Evolutionary conservation across 1,140 invertebrate species (phyloP).

Genomic region (Hylaeus anthracinus): DNA sequence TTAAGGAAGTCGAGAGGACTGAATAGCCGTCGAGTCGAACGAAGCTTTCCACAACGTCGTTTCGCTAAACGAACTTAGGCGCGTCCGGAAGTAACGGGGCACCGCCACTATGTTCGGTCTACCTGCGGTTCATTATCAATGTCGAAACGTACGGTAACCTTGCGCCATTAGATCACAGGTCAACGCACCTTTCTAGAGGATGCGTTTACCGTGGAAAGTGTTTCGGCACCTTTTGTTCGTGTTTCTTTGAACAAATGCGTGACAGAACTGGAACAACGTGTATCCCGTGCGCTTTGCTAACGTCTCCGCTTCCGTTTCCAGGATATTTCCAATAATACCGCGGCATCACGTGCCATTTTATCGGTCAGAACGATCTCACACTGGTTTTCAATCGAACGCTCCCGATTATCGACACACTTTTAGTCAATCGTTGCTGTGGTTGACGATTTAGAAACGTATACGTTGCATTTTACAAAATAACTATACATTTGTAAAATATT

Average conservation of each 20-base stretch:
- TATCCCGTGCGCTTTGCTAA: neutral
- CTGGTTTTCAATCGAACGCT: no score
- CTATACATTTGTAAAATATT: no score
- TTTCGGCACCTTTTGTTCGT: neutral
- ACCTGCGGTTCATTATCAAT: slow-evolving; percentile 60
- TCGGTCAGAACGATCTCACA: no score
- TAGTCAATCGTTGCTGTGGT: no score
- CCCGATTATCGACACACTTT: no score
- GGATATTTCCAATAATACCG: neutral
- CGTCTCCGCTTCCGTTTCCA: slow-evolving; percentile 11
- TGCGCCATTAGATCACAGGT: slow-evolving; percentile 34
- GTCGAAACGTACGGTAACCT: slow-evolving; percentile 42
- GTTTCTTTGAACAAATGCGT: slow-evolving; percentile 3
- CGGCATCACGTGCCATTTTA: neutral
- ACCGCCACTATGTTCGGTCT: slow-evolving; percentile 33
- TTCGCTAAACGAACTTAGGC: slow-evolving; percentile 40
- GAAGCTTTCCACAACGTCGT: neutral
- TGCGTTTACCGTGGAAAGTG: neutral
- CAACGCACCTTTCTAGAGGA: slow-evolving; percentile 47
- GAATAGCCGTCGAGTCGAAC: neutral
- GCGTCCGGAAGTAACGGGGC: slow-evolving; percentile 49
- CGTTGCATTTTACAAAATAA: no score
- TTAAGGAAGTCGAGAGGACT: neutral
- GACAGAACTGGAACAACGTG: neutral
- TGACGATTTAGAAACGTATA: no score